Evolutionary conservation across 2,113 vertebrate species (phyloP).

Genomic region (Hemichromis elongatus): DNA sequence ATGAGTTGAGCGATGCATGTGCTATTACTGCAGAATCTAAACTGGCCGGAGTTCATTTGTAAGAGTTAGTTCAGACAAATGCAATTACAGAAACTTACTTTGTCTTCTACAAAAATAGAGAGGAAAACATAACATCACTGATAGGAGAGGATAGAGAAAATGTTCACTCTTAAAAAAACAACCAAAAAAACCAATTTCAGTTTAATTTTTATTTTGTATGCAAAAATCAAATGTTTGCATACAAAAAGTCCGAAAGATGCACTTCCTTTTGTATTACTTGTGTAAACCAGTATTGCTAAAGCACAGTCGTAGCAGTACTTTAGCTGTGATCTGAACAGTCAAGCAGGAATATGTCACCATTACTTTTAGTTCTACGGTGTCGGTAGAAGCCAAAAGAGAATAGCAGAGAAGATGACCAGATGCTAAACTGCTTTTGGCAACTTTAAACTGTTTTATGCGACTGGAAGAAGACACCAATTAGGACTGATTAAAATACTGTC

Average conservation of each 20-base stretch:
- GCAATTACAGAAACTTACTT: not conserved
- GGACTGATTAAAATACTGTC: not conserved
- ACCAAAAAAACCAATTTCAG: not conserved
- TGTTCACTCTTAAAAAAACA: not conserved
- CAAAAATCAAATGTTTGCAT: not conserved
- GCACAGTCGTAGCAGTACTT: not conserved
- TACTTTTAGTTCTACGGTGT: not conserved
- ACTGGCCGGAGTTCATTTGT: not conserved
- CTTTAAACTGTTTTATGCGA: not conserved
- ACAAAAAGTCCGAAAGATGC: not conserved
- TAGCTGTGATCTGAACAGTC: not conserved
- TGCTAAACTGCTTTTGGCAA: not conserved
- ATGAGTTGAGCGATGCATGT: not conserved
- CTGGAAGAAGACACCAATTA: not conserved
- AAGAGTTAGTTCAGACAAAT: not conserved
- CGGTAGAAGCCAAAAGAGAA: not conserved
- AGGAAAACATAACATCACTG: not conserved
- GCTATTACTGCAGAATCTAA: not conserved
- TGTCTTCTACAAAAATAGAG: not conserved
- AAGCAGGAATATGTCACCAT: not conserved
- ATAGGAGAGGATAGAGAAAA: not conserved
- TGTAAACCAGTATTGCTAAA: not conserved
- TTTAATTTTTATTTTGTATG: not conserved
- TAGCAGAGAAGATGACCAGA: accelerated
- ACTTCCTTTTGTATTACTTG: not conserved